Base-by-base conservation (phyloP, 2,113 vertebrate genomes). In the Paramisgurnus dabryanus region DNA sequence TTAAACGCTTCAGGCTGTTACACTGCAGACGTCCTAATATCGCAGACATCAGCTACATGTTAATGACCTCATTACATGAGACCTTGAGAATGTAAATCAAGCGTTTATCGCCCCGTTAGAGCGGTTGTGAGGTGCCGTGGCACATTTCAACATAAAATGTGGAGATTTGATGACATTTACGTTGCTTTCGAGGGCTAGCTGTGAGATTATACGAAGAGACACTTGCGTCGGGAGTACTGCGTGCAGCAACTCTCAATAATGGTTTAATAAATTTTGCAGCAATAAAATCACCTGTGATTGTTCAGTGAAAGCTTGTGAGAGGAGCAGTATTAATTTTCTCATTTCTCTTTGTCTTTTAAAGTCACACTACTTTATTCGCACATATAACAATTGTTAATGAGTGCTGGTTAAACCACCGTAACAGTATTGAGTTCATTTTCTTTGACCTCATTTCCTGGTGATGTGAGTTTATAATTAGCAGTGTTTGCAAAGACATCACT, bases 1-100 rank as follows among this genome's bases (percentile, higher is more conserved):
- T 73, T 27, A 22, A 34, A 49, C 5, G 60, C 73, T 75, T 64
- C 43, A 5, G 72, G 71, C 55, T 45, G 40, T 60, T 58, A n/a
- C 9, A 73, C 70, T 73, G 71, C 55, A 58, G 69, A 3, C 50
- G 6, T 57, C 10, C 69, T 72, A 72, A 58, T 41, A 13, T 8
- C 43, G 47, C 41, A 64, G 49, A 75, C 73, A 55, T 53, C 41
- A 7, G 39, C 17, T 17, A 73, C 70, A 49, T 39, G 58, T 34
- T 75, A 63, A 75, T 64, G 49, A 75, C 58, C 73, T 75, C 60
- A 75, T 75, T 64, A 75, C 57, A 64, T 8, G 18, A 64, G 73
- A 75, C 73, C 73, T 75, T 75, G 58, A 64, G 58, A 22, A 49
- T 49, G 43, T 50, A 64, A 75, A 75, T 75, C 73, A 49, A 64